Evolutionary conservation across 1,140 invertebrate genomes (phyloP).

Genomic region (Pseudobourletiella spinata): DNA sequence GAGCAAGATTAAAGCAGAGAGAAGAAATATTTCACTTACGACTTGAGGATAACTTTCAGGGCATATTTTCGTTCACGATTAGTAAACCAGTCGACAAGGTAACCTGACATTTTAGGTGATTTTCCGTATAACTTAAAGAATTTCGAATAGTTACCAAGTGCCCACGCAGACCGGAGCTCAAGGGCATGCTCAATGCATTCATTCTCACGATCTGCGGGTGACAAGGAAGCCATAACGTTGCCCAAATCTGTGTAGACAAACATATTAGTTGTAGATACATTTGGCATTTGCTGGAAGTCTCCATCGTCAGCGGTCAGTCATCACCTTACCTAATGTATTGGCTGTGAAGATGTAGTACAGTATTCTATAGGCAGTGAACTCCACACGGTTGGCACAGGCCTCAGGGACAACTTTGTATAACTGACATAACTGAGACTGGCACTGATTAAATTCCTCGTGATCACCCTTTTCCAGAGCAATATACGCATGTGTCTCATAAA

Average conservation of each 20-base stretch:
- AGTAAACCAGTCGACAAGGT: constrained; percentile 95
- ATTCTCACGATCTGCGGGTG: constrained; percentile 66
- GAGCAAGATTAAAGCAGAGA: too few relatives aligned
- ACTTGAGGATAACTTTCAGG: constrained; percentile 84
- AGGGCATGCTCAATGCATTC: constrained; percentile 79
- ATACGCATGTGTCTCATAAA: constrained; percentile 96
- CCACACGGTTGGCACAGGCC: constrained; percentile 55
- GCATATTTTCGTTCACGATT: constrained; percentile 82
- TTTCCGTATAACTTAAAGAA: constrained; percentile 81
- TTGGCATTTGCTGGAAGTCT: constrained; percentile 2
- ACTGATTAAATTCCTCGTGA: constrained; percentile 93
- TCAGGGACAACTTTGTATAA: constrained; percentile 64
- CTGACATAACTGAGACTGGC: constrained; percentile 92
- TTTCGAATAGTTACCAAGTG: constrained; percentile 76
- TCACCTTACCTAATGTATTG: constrained; percentile 79
- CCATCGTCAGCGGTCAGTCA: too few relatives aligned
- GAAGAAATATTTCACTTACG: constrained; percentile 80
- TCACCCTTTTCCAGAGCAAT: constrained; percentile 95
- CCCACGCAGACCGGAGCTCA: constrained; percentile 79
- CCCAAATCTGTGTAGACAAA: constrained; percentile 82
- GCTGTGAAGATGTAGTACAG: constrained; percentile 96
- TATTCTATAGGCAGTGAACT: constrained; percentile 91
- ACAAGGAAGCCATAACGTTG: constrained; percentile 72
- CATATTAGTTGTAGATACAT: too few relatives aligned
- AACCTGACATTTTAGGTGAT: constrained; percentile 90